phyloP scores from a whole-genome alignment of 2,888 invertebrate species.

The Sturmia bella region DNA sequence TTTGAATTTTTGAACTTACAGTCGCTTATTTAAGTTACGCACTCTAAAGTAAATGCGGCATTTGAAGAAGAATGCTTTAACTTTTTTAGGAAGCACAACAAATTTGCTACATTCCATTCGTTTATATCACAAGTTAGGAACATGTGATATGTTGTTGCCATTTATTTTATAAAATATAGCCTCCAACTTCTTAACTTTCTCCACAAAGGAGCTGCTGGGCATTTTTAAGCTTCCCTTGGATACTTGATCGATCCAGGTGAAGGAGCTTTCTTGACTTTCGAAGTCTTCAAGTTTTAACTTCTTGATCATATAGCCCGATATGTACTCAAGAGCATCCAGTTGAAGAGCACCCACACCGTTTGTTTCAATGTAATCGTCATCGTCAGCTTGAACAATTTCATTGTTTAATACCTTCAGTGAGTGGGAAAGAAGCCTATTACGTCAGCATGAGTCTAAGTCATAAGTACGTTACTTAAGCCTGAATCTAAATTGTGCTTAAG shows the following conservation, averaged over 20 bases:
- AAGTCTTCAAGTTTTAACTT: constrained; percentile 35
- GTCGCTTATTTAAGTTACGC: not conserved
- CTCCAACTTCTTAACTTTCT: not conserved
- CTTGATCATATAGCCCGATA: constrained; percentile 22
- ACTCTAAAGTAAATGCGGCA: not conserved
- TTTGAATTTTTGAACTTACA: too few species aligned
- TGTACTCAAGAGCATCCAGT: constrained; percentile 38
- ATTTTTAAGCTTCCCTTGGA: not conserved
- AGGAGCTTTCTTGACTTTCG: constrained; percentile 23
- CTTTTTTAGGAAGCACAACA: not conserved
- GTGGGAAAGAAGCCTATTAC: too few species aligned
- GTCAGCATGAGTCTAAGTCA: too few species aligned
- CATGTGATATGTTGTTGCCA: not conserved
- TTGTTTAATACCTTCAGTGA: too few species aligned
- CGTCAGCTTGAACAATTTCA: too few species aligned
- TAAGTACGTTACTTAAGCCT: too few species aligned
- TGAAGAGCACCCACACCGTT: constrained; percentile 31
- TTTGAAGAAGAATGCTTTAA: not conserved
- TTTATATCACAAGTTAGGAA: not conserved
- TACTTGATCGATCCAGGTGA: constrained; percentile 1
- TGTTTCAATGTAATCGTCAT: too few species aligned
- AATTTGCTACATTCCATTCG: not conserved
- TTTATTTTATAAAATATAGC: not conserved
- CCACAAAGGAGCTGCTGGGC: not conserved
- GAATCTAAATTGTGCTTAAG: too few species aligned